These are phyloP conservation scores for Drosophila leontia DNA, from an alignment of 1,140 invertebrate species.

Conservation along the genomic window DNA sequence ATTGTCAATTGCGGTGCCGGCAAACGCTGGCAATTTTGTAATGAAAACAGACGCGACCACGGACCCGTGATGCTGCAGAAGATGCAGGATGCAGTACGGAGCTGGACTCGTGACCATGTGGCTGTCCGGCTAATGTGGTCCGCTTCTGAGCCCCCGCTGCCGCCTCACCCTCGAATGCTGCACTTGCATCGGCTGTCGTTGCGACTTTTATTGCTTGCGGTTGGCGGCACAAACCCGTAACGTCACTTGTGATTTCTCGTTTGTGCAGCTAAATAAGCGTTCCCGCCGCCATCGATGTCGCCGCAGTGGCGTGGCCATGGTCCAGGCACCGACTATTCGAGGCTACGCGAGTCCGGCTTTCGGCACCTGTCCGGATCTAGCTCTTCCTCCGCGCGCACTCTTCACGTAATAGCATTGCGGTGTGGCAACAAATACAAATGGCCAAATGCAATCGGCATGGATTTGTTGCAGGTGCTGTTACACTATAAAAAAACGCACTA, in stretches of 20 bases:
- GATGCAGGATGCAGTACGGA: slow-evolving; percentile 1
- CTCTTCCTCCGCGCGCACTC: slow-evolving; percentile 42
- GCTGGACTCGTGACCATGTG: slow-evolving; percentile 47
- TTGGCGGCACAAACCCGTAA: slow-evolving; percentile 77
- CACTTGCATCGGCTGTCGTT: slow-evolving; percentile 42
- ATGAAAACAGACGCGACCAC: slow-evolving; percentile 67
- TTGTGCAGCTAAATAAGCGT: slow-evolving; percentile 69
- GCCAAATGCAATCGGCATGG: slow-evolving; percentile 31
- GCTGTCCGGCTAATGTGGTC: slow-evolving; percentile 57
- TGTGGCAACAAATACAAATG: slow-evolving; percentile 65
- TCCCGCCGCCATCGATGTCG: slow-evolving; percentile 43
- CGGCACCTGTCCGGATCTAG: slow-evolving; percentile 62
- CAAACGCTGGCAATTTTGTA: slow-evolving; percentile 73
- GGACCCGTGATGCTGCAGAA: slow-evolving; percentile 14
- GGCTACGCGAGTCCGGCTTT: slow-evolving; percentile 48
- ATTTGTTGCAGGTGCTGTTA: slow-evolving; percentile 28
- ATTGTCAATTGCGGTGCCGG: slow-evolving; percentile 77
- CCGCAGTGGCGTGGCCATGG: slow-evolving; percentile 43
- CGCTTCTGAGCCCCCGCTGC: not conserved
- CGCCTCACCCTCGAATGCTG: not conserved
- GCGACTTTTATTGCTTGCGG: slow-evolving; percentile 82
- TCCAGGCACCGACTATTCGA: slow-evolving; percentile 2
- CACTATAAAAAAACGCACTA: not conserved
- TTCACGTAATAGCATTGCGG: slow-evolving; percentile 79
- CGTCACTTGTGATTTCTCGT: slow-evolving; percentile 80